Percentiles rank a stretch among this genome's conserved stretches.
Evolutionary conservation across 2,888 invertebrate genomes (phyloP).

Genomic region (Crioceris asparagi): DNA sequence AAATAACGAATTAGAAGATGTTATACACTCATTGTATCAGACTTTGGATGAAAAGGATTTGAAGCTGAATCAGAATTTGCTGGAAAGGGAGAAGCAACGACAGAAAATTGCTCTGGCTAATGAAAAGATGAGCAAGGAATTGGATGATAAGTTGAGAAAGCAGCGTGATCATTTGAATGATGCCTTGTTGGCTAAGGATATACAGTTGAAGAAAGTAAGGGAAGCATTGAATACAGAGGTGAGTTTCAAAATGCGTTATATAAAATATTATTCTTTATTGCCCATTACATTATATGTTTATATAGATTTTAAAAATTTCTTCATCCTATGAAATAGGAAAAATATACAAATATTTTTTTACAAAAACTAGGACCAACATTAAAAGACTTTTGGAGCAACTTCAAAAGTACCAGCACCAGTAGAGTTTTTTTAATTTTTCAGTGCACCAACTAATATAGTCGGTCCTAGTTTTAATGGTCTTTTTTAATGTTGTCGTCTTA

Average conservation of each 20-base stretch:
- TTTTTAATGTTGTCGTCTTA: too few relatives aligned
- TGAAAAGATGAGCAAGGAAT: constrained; percentile 62
- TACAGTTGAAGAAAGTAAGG: constrained; percentile 41
- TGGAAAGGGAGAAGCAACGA: constrained; percentile 57
- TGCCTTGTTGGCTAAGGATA: constrained; percentile 49
- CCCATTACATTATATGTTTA: too few relatives aligned
- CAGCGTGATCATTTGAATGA: constrained; percentile 45
- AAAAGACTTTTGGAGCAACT: too few relatives aligned
- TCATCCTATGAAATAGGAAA: too few relatives aligned
- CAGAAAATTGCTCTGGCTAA: constrained; percentile 59
- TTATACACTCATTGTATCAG: constrained; percentile 24
- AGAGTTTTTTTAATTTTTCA: too few relatives aligned
- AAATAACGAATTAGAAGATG: constrained; percentile 48
- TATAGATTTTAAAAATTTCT: too few relatives aligned
- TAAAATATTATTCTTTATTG: too few relatives aligned
- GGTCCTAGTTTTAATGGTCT: too few relatives aligned
- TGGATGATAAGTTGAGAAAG: constrained; percentile 49
- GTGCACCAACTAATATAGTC: too few relatives aligned
- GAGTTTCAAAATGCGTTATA: constrained; percentile 10
- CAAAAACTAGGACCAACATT: too few relatives aligned
- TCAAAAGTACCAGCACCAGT: too few relatives aligned
- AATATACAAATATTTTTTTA: too few relatives aligned
- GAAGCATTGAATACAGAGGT: constrained; percentile 18
- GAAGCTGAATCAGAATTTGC: constrained; percentile 49
- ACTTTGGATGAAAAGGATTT: constrained; percentile 51